Evolutionary conservation across 2,113 vertebrate species (phyloP).

Genomic region (Cinclus cinclus): DNA sequence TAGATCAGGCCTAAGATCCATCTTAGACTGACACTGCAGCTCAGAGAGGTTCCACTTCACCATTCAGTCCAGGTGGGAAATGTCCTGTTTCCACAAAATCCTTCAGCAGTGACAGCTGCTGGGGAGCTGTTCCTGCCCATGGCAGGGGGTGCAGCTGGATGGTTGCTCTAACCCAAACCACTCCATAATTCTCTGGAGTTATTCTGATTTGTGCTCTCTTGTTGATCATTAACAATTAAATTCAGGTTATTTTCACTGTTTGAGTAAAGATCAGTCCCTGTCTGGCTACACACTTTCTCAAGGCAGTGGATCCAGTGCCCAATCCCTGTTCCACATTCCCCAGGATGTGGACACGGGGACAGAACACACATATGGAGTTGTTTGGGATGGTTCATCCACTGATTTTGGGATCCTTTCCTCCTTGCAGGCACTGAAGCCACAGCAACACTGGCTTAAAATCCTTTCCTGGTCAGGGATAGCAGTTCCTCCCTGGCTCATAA

Average conservation of each 20-base stretch:
- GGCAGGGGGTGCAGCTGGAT: neutral
- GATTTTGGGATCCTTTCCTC: neutral
- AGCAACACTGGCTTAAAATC: neutral
- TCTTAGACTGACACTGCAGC: accelerated
- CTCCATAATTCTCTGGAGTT: neutral
- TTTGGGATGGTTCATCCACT: neutral
- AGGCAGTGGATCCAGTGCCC: no score
- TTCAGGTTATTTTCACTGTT: neutral
- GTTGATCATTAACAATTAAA: neutral
- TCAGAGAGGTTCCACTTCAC: neutral
- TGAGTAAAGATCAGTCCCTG: neutral
- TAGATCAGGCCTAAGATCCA: neutral
- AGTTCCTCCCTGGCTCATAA: neutral
- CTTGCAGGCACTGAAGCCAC: neutral
- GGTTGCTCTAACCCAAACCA: neutral
- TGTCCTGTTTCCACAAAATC: neutral
- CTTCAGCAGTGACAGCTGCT: neutral
- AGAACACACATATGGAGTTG: accelerated
- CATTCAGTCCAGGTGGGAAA: neutral
- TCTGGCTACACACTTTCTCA: neutral
- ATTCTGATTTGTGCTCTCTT: neutral
- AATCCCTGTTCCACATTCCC: accelerated
- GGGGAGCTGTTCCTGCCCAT: neutral
- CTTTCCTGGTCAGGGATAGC: neutral
- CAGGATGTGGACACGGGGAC: neutral